Percentiles rank a stretch among this genome's conserved stretches.
Conservation (phyloP, 35 echinoderm and acorn worm genomes). For the Apostichopus parvimensis region DNA sequence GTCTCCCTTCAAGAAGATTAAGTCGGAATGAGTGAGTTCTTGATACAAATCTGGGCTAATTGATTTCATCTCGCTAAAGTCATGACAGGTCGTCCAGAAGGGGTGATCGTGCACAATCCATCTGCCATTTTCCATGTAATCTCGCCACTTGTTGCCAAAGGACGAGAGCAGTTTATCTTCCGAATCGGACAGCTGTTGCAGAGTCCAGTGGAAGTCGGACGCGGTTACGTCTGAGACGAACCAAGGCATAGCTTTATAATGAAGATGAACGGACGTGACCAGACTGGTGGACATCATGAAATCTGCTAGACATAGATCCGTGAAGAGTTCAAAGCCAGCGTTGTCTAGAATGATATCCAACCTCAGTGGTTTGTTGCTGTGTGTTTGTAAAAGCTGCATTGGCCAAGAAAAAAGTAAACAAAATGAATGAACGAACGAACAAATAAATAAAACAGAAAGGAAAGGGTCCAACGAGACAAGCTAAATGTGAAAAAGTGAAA, state of each 20-base stretch:
- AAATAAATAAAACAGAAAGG: no score
- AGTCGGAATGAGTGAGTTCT: conserved; percentile 73
- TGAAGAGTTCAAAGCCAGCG: conserved; percentile 94
- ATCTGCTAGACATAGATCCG: conserved; percentile 90
- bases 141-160: conserved; percentile 62
- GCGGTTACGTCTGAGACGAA: conserved; percentile 89
- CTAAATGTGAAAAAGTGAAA: no score
- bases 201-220: conserved; percentile 81
- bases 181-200: conserved; percentile 51
- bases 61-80: conserved; percentile 74
- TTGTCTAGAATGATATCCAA: conserved; percentile 94
- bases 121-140: conserved; percentile 32
- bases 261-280: conserved; percentile 68
- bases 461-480: no score
- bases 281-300: conserved; percentile 51
- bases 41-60: conserved; percentile 76
- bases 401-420: background rate
- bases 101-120: conserved; percentile 73
- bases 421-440: no score
- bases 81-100: conserved; percentile 93
- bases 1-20: conserved; percentile 91
- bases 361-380: conserved; percentile 24
- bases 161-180: conserved; percentile 37
- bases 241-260: conserved; percentile 97
- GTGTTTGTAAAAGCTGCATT: background rate